A percentile compares a stretch with the other conserved stretches of the same genome.
These are phyloP conservation scores for Danio aesculapii DNA, from an alignment of 2,797 vertebrate species.

Conservation along the genomic window DNA sequence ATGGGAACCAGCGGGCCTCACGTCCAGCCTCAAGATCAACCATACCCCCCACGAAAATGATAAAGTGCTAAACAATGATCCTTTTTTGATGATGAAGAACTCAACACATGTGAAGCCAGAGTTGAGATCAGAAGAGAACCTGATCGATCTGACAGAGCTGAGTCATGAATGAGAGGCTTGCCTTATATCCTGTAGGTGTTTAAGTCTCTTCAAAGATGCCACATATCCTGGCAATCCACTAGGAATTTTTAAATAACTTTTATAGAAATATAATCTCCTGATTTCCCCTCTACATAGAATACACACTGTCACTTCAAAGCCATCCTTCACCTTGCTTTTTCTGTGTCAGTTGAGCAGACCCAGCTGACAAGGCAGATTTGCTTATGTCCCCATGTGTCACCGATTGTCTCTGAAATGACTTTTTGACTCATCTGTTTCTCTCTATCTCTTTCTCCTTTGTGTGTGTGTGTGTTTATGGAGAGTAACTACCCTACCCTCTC, in stretches of 20 bases:
- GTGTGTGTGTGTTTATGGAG: conserved; percentile 2
- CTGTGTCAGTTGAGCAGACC: conserved; percentile 17
- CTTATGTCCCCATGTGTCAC: conserved; percentile 8
- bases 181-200: not conserved
- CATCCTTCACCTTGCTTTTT: not conserved
- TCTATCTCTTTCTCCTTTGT: conserved; percentile 4
- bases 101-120: conserved; percentile 11
- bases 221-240: not conserved
- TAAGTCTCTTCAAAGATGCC: conserved; percentile 11
- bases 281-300: not conserved
- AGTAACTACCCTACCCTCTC: conserved; percentile 42
- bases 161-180: not conserved
- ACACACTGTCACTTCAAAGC: conserved; percentile 7
- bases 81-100: not conserved
- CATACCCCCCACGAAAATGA: conserved; percentile 76
- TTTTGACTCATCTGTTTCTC: conserved; percentile 21
- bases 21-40: conserved; percentile 64
- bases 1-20: conserved; percentile 78
- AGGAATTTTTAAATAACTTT: conserved; percentile 10
- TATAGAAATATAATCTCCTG: conserved; percentile 19
- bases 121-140: not conserved
- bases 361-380: conserved; percentile 29
- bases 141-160: not conserved
- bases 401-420: conserved; percentile 64
- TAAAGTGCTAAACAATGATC: not conserved